These are phyloP conservation scores for Urocynchramus pylzowi DNA, from an alignment of 2,113 vertebrate species.

Conservation along the genomic window DNA sequence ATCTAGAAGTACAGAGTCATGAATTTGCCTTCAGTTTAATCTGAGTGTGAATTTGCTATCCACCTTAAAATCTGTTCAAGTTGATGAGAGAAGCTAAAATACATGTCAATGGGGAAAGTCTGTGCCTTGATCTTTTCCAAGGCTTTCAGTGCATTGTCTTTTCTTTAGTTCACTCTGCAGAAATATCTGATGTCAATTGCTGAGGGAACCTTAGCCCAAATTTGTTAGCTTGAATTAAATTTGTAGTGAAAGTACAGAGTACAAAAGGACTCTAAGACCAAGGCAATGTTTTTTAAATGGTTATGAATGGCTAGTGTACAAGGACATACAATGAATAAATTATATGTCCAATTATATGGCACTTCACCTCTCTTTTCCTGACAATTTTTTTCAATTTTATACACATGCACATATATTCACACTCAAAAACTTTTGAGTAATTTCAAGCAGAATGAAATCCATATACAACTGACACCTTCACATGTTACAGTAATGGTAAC, in stretches of 20 bases:
- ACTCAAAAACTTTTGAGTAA: background rate
- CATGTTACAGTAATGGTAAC: background rate
- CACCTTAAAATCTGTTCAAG: background rate
- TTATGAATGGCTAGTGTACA: background rate
- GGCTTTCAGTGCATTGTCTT: background rate
- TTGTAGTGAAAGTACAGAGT: background rate
- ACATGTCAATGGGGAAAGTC: background rate
- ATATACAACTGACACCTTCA: background rate
- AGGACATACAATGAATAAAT: background rate
- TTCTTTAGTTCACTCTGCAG: background rate
- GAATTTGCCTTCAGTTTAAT: background rate
- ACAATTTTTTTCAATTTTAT: background rate
- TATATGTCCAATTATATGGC: too few relatives aligned
- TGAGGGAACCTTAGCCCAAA: background rate
- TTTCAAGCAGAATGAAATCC: background rate
- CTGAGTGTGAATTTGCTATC: background rate
- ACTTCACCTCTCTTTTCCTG: background rate
- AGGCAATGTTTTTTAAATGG: background rate
- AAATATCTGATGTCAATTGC: background rate
- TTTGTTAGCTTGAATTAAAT: background rate
- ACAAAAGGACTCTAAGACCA: background rate
- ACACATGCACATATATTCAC: background rate
- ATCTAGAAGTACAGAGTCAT: background rate
- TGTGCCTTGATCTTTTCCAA: background rate
- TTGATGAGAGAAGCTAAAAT: background rate